Conservation (phyloP, 2,888 invertebrate genomes). For the Drosophila subquinaria region DNA sequence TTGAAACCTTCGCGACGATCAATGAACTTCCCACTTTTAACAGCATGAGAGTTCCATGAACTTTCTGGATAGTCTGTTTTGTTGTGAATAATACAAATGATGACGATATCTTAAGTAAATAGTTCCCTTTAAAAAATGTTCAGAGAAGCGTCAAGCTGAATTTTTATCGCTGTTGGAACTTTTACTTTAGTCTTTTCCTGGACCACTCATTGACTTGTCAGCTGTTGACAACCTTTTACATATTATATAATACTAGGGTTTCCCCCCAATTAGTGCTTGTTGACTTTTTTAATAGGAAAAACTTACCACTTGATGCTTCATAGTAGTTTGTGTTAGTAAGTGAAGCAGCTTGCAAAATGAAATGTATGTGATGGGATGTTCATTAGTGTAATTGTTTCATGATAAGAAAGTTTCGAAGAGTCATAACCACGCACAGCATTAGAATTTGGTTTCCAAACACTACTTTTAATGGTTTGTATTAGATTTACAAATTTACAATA, state of each 20-base stretch:
- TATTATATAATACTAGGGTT: background rate
- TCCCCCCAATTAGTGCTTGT: slow-evolving; percentile 6
- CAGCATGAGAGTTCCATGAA: slow-evolving; percentile 58
- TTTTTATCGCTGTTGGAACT: background rate
- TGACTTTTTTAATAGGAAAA: slow-evolving; percentile 20
- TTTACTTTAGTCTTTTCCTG: background rate
- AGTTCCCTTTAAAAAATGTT: slow-evolving; percentile 5
- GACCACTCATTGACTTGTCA: background rate
- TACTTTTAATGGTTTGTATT: too few relatives aligned
- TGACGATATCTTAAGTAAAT: slow-evolving; percentile 37
- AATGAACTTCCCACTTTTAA: slow-evolving; percentile 58
- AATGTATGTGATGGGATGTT: background rate
- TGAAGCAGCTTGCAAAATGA: background rate
- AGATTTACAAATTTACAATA: background rate
- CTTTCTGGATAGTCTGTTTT: slow-evolving; percentile 38
- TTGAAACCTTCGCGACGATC: slow-evolving; percentile 65
- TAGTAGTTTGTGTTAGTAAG: background rate
- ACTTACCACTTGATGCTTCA: background rate
- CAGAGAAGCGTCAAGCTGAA: background rate
- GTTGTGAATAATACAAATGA: slow-evolving; percentile 21
- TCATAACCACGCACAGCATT: too few relatives aligned
- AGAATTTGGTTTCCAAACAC: too few relatives aligned
- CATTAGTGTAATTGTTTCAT: slow-evolving; percentile 18
- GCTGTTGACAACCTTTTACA: background rate
- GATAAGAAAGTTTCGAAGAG: slow-evolving; percentile 3